phyloP scores from a whole-genome alignment of 2,797 vertebrate species.

The Pangasius larnaudii region DNA sequence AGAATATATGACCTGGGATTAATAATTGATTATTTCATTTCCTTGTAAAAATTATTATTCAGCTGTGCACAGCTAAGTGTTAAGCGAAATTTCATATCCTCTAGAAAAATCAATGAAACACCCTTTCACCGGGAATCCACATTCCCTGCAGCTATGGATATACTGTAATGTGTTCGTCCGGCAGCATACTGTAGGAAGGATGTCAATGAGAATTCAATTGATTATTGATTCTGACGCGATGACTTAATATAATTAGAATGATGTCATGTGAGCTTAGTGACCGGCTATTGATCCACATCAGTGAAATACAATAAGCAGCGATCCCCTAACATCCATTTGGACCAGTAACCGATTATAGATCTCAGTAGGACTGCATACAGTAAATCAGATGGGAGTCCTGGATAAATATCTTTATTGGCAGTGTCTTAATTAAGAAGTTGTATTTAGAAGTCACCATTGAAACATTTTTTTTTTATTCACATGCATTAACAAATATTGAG shows the following conservation, averaged over 20 bases:
- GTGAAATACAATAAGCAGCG: constrained; percentile 9
- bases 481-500: background rate
- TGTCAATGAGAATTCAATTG: constrained; percentile 38
- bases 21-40: constrained; percentile 60
- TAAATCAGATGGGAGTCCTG: background rate
- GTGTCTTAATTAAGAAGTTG: background rate
- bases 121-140: constrained; percentile 29
- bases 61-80: constrained; percentile 48
- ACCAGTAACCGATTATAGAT: constrained; percentile 5
- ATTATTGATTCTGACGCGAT: constrained; percentile 32
- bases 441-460: background rate
- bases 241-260: constrained; percentile 39
- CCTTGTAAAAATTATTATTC: constrained; percentile 59
- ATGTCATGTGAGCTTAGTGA: constrained; percentile 15
- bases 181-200: constrained; percentile 17
- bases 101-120: constrained; percentile 51
- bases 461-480: background rate
- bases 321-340: constrained; percentile 7
- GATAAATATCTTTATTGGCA: background rate
- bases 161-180: constrained; percentile 30
- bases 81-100: constrained; percentile 62
- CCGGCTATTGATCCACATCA: constrained; percentile 23
- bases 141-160: constrained; percentile 34
- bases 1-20: constrained; percentile 62
- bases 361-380: background rate